phyloP scores from a whole-genome alignment of 2,797 vertebrate species.

The Hapalemur alaotrensis region DNA sequence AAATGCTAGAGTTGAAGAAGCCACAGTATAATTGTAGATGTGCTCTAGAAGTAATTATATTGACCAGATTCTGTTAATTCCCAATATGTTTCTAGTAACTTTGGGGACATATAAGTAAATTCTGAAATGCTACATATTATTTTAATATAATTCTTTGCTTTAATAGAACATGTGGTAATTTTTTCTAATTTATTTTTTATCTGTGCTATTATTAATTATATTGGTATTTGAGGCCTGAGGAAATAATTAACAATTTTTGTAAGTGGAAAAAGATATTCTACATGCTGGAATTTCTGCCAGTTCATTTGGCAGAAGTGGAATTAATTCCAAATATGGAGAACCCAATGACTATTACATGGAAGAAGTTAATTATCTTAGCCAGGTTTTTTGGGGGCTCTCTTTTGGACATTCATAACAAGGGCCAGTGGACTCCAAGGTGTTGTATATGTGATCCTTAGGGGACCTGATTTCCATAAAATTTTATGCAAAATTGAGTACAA shows the following conservation, averaged over 20 bases:
- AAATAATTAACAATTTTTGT: constrained; percentile 67
- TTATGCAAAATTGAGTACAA: background rate
- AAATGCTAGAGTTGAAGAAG: background rate
- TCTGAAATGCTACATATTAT: constrained; percentile 53
- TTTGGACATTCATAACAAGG: background rate
- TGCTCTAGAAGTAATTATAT: background rate
- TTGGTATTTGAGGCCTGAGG: constrained; percentile 27
- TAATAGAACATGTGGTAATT: background rate
- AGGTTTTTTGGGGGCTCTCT: background rate
- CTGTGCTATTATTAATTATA: constrained; percentile 63
- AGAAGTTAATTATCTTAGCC: constrained; percentile 31
- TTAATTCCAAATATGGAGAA: constrained; percentile 32
- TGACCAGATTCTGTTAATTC: background rate
- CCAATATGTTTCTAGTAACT: background rate
- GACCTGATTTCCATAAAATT: background rate
- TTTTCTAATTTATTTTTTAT: constrained; percentile 58
- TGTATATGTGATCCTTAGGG: background rate
- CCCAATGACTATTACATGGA: constrained; percentile 18
- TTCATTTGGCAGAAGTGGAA: constrained; percentile 57
- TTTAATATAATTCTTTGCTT: constrained; percentile 19
- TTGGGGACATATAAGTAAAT: background rate
- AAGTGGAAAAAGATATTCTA: constrained; percentile 60
- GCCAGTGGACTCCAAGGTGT: rapidly evolving
- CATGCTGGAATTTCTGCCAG: constrained; percentile 62
- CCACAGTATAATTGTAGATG: background rate